Conservation (phyloP, 1,140 invertebrate genomes). For the Physella acuta region DNA sequence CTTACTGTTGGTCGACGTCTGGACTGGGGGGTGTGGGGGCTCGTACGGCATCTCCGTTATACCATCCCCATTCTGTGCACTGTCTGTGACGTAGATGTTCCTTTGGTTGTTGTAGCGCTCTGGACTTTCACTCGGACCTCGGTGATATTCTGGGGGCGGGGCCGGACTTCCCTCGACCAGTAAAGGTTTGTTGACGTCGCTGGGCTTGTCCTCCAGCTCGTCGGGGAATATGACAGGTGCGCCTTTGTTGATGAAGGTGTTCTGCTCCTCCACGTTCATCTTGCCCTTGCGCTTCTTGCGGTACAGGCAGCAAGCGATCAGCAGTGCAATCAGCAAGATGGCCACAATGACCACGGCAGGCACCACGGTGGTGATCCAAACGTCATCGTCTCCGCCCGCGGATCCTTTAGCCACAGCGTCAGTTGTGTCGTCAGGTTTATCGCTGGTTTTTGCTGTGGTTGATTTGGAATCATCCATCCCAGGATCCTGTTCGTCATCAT, state of each 20-base stretch:
- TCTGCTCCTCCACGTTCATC: constrained; percentile 71
- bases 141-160: constrained; percentile 74
- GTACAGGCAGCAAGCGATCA: constrained; percentile 87
- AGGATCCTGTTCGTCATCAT: background rate
- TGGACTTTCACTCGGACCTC: constrained; percentile 53
- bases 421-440: background rate
- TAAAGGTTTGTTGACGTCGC: constrained; percentile 82
- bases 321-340: constrained; percentile 82
- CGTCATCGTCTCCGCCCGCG: constrained; percentile 67
- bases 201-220: constrained; percentile 85
- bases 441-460: background rate
- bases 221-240: constrained; percentile 91
- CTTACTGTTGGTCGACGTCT: constrained; percentile 64
- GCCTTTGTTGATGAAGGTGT: constrained; percentile 81
- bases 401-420: background rate
- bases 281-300: constrained; percentile 79
- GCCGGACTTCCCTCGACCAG: constrained; percentile 91
- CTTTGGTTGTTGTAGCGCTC: constrained; percentile 52
- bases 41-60: constrained; percentile 67
- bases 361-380: constrained; percentile 86
- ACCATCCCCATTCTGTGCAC: constrained; percentile 53
- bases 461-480: background rate
- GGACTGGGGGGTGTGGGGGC: constrained; percentile 75
- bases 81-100: constrained; percentile 51
- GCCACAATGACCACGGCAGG: constrained; percentile 85